Base-by-base conservation (phyloP, 2,113 vertebrate species). In the Macrotis lagotis region DNA sequence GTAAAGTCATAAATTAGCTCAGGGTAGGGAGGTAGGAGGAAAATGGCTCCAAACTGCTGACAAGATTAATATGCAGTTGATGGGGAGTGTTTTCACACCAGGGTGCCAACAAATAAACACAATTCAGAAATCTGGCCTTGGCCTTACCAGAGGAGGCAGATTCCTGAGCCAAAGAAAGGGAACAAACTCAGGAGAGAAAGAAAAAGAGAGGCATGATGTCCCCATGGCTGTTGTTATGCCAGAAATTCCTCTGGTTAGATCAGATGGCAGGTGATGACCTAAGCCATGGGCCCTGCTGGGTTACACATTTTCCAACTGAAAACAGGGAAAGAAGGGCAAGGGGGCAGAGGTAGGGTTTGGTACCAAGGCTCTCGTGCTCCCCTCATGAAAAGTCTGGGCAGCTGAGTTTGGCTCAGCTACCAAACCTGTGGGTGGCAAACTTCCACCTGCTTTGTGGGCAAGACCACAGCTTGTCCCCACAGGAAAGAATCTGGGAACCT, bases 51-150 rank as follows among this genome's bases (percentile, higher is more conserved):
- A 98, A 98, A 99, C 98, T 97, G 98, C 96, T 98, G 99, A 99
- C 99, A 99, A 99, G 99, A 99, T 99, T 99, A 99, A 99, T 99
- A 99, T 98, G 98, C 98, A 99, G 99, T 98, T 99, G 99, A 99
- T 98, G 98, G 98, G 97, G 98, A 99, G 98, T 0, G 95, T 98
- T 99, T 99, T 99, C 98, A 99, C 98, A 98, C 99, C 99, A 98
- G 98, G 99, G 99, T 98, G 99, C 99, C 99, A 99, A 99, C 99
- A 99, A 99, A 99, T 99, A 99, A 99, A 99, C 99, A 99, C 99
- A 99, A 99, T 99, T 99, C 98, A 98, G 98, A 98, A 98, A 99
- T 99, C 98, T 99, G 98, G 0, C 97, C 96, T 94, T 96, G 0
- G 93, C 96, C 96, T 95, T 94, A 96, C 96, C 94, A 95, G 97